Conservation (phyloP, 2,797 vertebrate genomes). For the Hapalemur alaotrensis region DNA sequence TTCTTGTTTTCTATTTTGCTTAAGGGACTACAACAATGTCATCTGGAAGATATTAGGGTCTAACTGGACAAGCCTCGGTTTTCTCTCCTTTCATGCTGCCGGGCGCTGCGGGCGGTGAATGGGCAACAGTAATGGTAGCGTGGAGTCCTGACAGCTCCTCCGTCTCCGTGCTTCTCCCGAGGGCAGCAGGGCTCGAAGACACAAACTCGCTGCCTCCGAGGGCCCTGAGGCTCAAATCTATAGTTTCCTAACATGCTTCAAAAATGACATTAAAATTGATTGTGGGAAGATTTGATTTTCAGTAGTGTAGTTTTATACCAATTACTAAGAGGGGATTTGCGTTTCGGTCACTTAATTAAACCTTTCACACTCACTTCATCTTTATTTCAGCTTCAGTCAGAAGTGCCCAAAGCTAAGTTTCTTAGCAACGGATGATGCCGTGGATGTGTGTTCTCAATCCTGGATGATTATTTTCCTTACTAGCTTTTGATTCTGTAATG, state of each 20-base stretch:
- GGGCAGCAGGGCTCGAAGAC: slow-evolving; percentile 39
- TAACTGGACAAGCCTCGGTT: slow-evolving; percentile 55
- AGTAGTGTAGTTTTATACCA: background rate
- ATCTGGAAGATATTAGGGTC: slow-evolving; percentile 47
- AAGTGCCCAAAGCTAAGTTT: slow-evolving; percentile 35
- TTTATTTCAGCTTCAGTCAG: slow-evolving; percentile 32
- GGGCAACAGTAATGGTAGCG: slow-evolving; percentile 8
- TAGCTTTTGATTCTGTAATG: background rate
- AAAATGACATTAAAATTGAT: background rate
- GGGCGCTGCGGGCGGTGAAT: slow-evolving; percentile 23
- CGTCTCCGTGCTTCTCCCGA: slow-evolving; percentile 42
- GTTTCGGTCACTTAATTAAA: slow-evolving; percentile 51
- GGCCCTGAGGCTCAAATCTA: background rate
- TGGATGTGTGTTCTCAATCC: background rate
- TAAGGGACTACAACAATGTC: slow-evolving; percentile 54
- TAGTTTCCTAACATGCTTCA: background rate
- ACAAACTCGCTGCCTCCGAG: fast-evolving
- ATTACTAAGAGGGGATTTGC: background rate
- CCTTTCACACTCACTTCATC: background rate
- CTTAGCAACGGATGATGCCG: background rate
- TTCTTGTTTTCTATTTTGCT: slow-evolving; percentile 68
- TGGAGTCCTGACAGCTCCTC: slow-evolving; percentile 30
- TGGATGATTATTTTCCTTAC: background rate
- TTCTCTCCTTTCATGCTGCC: slow-evolving; percentile 59
- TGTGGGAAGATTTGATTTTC: background rate